Base-by-base conservation (phyloP, 2,113 vertebrate species). In the Polypterus bichir region DNA sequence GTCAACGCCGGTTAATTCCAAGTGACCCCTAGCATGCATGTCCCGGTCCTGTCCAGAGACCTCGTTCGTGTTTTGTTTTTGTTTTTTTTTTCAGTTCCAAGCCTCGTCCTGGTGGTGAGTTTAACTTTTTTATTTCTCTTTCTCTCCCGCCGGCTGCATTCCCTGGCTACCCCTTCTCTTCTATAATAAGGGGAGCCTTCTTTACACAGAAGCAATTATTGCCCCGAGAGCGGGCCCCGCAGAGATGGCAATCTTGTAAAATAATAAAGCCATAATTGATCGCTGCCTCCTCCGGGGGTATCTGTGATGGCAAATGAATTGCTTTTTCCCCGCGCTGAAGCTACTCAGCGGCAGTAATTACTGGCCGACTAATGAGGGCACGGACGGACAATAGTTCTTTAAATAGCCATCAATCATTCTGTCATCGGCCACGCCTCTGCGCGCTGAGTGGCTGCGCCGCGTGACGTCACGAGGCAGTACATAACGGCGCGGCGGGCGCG, bases 321-420 rank as follows among this genome's bases (percentile, higher is more conserved):
- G 49, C 49, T 51, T 51, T 51, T 9, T 9, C 49, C 6, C 9
- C 49, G 49, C 49, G 5, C 3, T 6, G 56, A 2, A 54, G 47
- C 56, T 52, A 64, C 57, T 67, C 54, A 60, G 63, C 57, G 57
- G 57, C 59, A 59, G 57, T 65, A 62, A 69, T 68, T 62, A 56
- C 66, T 53, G 46, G 49, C 55, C 11, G 47, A 59, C 68, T 65
- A 67, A 71, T 67, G 66, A 66, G 62, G 63, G 63, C 65, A 60
- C 71, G 71, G 67, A 48, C 48, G 63, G 63, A 69, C 70, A 71
- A 79, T 67, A 60, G 73, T 65, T 56, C 62, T 65, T 69, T 66
- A 70, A 63, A 64, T 65, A 64, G 64, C 62, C 74, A 77, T 77
- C 77, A 76, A 79, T 80, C 74, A 79, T 71, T 48, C 65, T 75